Conservation (phyloP, 2,797 vertebrate genomes). For the Sciurus vulgaris region DNA sequence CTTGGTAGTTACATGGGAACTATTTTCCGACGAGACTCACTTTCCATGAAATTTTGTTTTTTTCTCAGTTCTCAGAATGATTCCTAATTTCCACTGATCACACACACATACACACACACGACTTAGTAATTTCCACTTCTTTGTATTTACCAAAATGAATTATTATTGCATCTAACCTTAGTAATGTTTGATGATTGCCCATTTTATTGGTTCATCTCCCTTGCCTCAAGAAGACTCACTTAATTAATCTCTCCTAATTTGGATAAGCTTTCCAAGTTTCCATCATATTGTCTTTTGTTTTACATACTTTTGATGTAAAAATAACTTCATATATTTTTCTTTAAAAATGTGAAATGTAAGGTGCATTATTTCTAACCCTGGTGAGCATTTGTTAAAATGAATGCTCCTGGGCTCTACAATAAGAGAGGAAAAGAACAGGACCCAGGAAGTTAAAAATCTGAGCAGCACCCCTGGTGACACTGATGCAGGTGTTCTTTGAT, state of each 20-base stretch:
- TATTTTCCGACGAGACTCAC: neutral
- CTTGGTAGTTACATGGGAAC: neutral
- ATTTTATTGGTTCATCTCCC: neutral
- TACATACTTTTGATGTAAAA: neutral
- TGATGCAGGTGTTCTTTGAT: neutral
- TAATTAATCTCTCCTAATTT: conserved; percentile 4
- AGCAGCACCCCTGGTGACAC: neutral
- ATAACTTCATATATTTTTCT: conserved; percentile 21
- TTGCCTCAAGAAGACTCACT: neutral
- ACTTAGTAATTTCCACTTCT: no score
- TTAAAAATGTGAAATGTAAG: neutral
- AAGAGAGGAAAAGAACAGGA: neutral
- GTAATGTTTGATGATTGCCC: neutral
- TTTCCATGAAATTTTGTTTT: neutral
- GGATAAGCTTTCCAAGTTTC: conserved; percentile 12
- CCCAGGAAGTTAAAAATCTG: neutral
- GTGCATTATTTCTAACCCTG: neutral
- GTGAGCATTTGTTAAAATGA: conserved; percentile 24
- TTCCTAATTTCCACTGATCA: neutral
- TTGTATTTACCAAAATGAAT: neutral
- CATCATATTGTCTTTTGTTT: neutral
- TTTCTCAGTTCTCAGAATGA: conserved; percentile 26
- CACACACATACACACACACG: neutral
- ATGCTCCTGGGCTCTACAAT: neutral
- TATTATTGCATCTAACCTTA: neutral